Percentiles rank a stretch among this genome's conserved stretches.
Conservation (phyloP, 2,113 vertebrate genomes). For the Clarias batrachus region DNA sequence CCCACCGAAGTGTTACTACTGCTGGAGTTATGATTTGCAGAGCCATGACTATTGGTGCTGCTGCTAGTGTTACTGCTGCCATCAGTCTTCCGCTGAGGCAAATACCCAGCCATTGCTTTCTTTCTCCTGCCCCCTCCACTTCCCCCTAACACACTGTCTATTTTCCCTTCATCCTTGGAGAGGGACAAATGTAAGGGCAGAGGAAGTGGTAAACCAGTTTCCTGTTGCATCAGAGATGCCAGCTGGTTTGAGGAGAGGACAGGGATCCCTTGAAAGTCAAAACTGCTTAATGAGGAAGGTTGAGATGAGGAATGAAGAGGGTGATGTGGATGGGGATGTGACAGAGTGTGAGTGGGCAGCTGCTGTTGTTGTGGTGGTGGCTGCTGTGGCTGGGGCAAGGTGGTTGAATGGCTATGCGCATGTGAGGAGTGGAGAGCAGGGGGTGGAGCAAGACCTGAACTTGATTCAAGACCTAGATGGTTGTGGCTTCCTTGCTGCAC, state of each 20-base stretch:
- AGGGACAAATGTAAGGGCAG: constrained; percentile 76
- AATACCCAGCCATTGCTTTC: constrained; percentile 80
- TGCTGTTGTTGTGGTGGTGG: constrained; percentile 73
- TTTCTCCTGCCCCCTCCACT: constrained; percentile 71
- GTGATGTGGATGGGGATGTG: constrained; percentile 76
- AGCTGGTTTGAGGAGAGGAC: constrained; percentile 80
- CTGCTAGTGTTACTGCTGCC: constrained; percentile 61
- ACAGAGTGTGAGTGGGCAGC: constrained; percentile 72
- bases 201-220: constrained; percentile 75
- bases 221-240: constrained; percentile 78
- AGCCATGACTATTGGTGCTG: constrained; percentile 63
- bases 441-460: constrained; percentile 72
- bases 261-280: constrained; percentile 81
- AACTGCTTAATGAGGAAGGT: constrained; percentile 71
- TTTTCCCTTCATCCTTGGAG: constrained; percentile 76
- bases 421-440: constrained; percentile 78
- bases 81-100: constrained; percentile 78
- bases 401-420: constrained; percentile 68
- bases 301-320: constrained; percentile 74
- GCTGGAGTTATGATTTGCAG: constrained; percentile 67
- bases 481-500: constrained; percentile 80
- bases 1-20: constrained; percentile 68
- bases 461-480: constrained; percentile 74
- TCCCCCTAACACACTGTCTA: constrained; percentile 66
- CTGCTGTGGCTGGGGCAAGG: constrained; percentile 70